Conservation (phyloP, 2,888 invertebrate species). For the Ametastegia equiseti region DNA sequence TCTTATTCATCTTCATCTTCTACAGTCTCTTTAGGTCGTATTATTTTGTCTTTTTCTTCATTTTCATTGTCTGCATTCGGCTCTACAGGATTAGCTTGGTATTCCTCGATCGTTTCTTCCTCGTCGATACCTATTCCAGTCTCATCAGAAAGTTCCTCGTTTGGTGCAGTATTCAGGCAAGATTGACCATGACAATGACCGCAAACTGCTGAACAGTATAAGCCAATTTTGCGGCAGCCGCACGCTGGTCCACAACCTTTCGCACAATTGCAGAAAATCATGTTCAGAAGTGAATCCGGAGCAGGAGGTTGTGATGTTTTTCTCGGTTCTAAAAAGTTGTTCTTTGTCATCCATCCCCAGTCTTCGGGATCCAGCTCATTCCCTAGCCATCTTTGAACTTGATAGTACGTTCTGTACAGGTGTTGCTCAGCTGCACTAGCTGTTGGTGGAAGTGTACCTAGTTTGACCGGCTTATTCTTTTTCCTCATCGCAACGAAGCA, state of each 20-base stretch:
- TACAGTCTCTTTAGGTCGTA: neutral
- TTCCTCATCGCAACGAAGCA: conserved; percentile 67
- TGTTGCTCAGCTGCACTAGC: conserved; percentile 62
- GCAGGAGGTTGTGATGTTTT: neutral
- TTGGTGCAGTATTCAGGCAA: conserved; percentile 54
- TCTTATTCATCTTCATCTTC: neutral
- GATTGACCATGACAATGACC: conserved; percentile 53
- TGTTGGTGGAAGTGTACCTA: conserved; percentile 53
- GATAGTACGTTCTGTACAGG: conserved; percentile 61
- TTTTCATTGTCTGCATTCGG: neutral
- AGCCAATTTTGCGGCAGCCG: neutral
- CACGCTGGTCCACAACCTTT: neutral
- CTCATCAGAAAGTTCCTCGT: neutral
- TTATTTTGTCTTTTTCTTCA: neutral
- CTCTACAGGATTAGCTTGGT: too few relatives aligned
- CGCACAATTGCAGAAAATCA: neutral
- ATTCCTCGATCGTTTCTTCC: neutral
- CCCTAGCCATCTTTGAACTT: conserved; percentile 61
- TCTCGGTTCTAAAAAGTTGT: neutral
- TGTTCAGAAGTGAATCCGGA: too few relatives aligned
- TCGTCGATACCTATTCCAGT: neutral
- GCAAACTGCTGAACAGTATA: neutral
- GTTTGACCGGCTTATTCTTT: conserved; percentile 66
- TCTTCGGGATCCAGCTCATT: neutral
- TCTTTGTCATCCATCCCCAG: neutral